Percentiles rank a stretch among this genome's conserved stretches.
Conservation (phyloP, 2,888 invertebrate genomes). For the Caenorhabditis zanzibari region DNA sequence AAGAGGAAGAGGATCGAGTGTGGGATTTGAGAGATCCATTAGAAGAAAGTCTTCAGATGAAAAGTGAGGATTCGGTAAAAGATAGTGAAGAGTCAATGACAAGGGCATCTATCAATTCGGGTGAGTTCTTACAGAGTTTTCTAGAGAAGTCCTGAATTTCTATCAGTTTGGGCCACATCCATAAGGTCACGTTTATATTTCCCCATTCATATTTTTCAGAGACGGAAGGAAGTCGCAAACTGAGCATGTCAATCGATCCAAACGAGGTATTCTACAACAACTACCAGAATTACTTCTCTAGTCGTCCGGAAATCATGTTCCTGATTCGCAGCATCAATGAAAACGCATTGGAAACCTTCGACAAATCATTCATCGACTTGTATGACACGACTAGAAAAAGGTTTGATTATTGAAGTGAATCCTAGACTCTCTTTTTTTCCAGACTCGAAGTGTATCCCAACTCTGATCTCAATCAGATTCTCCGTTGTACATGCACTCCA, state of each 20-base stretch:
- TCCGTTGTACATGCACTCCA: slow-evolving; percentile 13
- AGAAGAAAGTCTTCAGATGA: slow-evolving; percentile 6
- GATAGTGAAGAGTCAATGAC: neutral
- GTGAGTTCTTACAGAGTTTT: neutral
- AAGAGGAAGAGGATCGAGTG: slow-evolving; percentile 5
- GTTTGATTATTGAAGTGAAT: neutral
- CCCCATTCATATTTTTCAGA: slow-evolving; percentile 1
- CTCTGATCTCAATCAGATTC: slow-evolving; percentile 38
- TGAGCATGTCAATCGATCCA: neutral
- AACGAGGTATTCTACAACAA: slow-evolving; percentile 44
- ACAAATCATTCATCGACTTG: slow-evolving; percentile 58
- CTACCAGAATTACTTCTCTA: slow-evolving; percentile 50
- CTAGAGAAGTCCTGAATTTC: neutral
- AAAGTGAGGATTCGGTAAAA: neutral
- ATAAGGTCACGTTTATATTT: no score
- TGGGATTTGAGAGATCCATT: slow-evolving; percentile 2
- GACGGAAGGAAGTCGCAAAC: neutral
- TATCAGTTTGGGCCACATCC: no score
- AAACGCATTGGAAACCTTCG: slow-evolving; percentile 1
- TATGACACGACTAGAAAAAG: slow-evolving; percentile 54
- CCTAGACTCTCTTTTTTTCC: neutral
- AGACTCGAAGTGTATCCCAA: slow-evolving; percentile 41
- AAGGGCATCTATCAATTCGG: neutral
- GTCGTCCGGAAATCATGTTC: slow-evolving; percentile 41
- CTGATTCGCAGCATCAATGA: slow-evolving; percentile 21